Conservation (phyloP, 30 jellyfish, hydroid and myxozoan genomes). For the Mastigias papua region DNA sequence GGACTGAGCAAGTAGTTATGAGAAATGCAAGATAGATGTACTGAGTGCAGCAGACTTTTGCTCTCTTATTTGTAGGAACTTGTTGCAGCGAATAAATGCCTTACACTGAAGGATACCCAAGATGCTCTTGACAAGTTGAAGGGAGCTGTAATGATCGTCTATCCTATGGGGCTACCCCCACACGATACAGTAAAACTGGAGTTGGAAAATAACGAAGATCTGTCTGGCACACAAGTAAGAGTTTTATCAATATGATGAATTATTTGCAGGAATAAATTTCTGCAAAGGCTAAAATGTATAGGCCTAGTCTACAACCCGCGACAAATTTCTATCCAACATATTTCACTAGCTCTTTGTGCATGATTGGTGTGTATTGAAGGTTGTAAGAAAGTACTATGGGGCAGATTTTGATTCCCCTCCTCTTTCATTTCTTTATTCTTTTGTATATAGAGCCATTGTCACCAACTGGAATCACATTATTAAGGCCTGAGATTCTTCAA, state of each 20-base stretch:
- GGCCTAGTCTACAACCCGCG: too few relatives aligned
- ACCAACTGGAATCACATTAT: too few relatives aligned
- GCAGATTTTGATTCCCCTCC: too few relatives aligned
- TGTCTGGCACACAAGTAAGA: constrained; percentile 97
- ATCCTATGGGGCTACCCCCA: constrained; percentile 99
- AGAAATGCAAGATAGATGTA: background rate
- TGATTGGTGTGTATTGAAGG: too few relatives aligned
- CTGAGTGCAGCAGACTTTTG: background rate
- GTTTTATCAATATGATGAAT: background rate
- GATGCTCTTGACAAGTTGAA: constrained; percentile 93
- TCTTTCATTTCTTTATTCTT: too few relatives aligned
- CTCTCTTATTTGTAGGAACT: constrained; percentile 69
- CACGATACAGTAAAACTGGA: constrained; percentile 93
- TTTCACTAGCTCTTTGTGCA: too few relatives aligned
- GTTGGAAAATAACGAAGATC: constrained; percentile 88
- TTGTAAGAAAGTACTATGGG: too few relatives aligned
- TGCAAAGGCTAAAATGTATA: too few relatives aligned
- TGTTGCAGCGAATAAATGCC: constrained; percentile 84
- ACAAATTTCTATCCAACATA: too few relatives aligned
- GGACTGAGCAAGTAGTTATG: background rate
- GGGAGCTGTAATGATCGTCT: constrained; percentile 95
- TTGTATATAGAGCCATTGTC: too few relatives aligned
- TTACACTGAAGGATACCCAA: constrained; percentile 66
- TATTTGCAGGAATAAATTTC: too few relatives aligned
- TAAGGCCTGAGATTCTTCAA: too few relatives aligned